Evolutionary conservation across 1,140 invertebrate species (phyloP).

Genomic region (Drosophila jambulina): DNA sequence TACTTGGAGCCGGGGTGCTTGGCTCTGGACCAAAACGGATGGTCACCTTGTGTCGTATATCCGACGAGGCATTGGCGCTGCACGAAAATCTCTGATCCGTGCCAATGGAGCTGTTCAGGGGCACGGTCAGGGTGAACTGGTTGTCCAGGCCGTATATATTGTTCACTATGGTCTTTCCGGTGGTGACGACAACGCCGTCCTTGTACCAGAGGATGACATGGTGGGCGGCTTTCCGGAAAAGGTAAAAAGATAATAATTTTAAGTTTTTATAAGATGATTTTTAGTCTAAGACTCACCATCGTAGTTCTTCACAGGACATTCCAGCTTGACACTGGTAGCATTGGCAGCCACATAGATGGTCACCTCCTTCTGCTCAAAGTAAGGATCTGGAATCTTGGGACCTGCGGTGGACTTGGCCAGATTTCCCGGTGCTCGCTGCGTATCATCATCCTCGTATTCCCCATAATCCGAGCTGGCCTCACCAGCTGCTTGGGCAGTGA

Average conservation of each 20-base stretch:
- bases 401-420: constrained; percentile 53
- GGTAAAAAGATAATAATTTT: not conserved
- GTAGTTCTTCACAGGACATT: constrained; percentile 71
- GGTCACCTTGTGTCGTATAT: constrained; percentile 36
- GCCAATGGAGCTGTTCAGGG: constrained; percentile 39
- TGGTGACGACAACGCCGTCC: constrained; percentile 38
- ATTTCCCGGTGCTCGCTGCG: constrained; percentile 48
- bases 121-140: constrained; percentile 48
- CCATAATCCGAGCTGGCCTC: constrained; percentile 34
- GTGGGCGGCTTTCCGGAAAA: constrained; percentile 23
- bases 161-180: constrained; percentile 25
- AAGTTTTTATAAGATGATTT: too few species aligned
- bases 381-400: constrained; percentile 43
- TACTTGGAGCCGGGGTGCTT: constrained; percentile 26
- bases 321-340: constrained; percentile 43
- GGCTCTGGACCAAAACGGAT: constrained; percentile 49
- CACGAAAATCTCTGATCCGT: constrained; percentile 56
- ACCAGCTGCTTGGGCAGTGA: constrained; percentile 25
- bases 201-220: constrained; percentile 69
- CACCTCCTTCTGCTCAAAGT: constrained; percentile 53
- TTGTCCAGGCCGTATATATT: constrained; percentile 51
- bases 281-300: constrained; percentile 44
- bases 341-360: constrained; percentile 48
- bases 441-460: constrained; percentile 54
- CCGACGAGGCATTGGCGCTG: constrained; percentile 21